Percentiles rank a stretch among this genome's conserved stretches.
Evolutionary conservation across 1,140 invertebrate genomes (phyloP).

Genomic region (Sinella curviseta): DNA sequence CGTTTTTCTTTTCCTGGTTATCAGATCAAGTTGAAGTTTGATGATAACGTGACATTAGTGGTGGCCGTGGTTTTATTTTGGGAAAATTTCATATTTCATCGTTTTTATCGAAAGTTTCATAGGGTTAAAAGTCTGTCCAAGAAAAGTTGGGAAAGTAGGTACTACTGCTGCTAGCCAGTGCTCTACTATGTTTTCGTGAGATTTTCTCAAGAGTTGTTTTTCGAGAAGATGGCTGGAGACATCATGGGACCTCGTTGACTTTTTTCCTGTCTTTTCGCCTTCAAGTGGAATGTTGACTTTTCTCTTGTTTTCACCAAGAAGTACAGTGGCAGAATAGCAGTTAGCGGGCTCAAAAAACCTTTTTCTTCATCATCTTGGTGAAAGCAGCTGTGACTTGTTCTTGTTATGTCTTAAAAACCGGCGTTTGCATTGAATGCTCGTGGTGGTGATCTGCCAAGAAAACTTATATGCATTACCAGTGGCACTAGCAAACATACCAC

Average conservation of each 20-base stretch:
- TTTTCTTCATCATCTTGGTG: neutral
- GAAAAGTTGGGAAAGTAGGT: too few species aligned
- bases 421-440: too few species aligned
- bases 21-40: neutral
- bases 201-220: neutral
- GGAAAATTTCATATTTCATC: neutral
- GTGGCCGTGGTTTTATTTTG: neutral
- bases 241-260: slow-evolving; percentile 17
- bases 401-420: too few species aligned
- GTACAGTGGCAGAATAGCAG: too few species aligned
- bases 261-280: neutral
- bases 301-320: neutral
- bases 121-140: too few species aligned
- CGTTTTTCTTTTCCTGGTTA: too few species aligned
- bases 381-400: neutral
- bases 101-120: neutral
- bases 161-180: neutral
- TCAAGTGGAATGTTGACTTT: slow-evolving; percentile 27
- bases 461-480: too few species aligned
- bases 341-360: too few species aligned
- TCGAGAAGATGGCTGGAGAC: neutral
- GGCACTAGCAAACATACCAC: too few species aligned
- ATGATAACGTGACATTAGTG: neutral
- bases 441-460: too few species aligned
- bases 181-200: neutral